Conservation (phyloP, 2,113 vertebrate species). For the Corythaixoides concolor region DNA sequence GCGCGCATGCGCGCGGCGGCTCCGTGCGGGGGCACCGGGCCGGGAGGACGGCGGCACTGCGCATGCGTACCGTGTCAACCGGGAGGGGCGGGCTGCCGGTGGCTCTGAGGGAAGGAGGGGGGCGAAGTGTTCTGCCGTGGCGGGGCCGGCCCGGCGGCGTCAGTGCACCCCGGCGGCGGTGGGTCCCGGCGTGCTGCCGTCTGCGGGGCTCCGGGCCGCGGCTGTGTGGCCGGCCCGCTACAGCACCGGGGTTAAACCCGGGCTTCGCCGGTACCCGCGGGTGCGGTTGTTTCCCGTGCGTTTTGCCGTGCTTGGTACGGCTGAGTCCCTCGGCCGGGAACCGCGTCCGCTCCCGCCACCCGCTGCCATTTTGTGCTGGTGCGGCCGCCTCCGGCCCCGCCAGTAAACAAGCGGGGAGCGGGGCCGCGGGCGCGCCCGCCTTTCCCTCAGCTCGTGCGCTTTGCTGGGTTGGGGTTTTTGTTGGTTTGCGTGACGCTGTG, state of each 20-base stretch:
- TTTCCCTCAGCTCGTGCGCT: no score
- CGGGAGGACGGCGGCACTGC: not conserved
- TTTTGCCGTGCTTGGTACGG: not conserved
- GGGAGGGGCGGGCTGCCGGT: no score
- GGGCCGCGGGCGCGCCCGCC: not conserved
- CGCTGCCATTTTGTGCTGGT: not conserved
- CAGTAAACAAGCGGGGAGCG: not conserved
- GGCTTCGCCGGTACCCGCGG: no score
- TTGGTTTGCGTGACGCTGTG: not conserved
- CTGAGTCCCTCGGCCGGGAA: not conserved
- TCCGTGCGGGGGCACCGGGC: not conserved
- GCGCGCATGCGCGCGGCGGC: not conserved
- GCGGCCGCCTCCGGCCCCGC: not conserved
- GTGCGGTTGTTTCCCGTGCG: not conserved
- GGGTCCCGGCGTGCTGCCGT: not conserved
- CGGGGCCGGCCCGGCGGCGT: not conserved
- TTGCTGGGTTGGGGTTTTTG: no score
- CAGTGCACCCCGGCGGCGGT: no score
- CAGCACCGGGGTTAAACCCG: no score
- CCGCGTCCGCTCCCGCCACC: not conserved
- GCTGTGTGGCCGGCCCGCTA: not conserved
- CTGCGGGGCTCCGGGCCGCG: not conserved
- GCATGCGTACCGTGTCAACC: not conserved
- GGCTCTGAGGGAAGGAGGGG: not conserved
- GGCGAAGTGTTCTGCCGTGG: no score